Evolutionary conservation across 2,113 vertebrate species (phyloP).

Genomic region (Cardinalis cardinalis): DNA sequence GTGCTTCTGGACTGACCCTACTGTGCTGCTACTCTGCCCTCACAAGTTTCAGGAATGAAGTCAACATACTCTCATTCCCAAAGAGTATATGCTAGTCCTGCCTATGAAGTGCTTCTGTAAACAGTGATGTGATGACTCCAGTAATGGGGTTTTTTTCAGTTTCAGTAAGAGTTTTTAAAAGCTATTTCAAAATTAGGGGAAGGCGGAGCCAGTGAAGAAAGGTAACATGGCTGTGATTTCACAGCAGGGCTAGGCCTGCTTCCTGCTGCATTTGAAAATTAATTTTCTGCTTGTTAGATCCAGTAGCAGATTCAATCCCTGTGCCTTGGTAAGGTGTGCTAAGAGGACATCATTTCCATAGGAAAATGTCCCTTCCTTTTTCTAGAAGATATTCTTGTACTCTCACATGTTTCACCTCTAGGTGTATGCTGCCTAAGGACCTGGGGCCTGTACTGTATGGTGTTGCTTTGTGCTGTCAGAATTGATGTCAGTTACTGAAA

Average conservation of each 20-base stretch:
- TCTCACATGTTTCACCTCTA: not conserved
- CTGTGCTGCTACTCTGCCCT: not conserved
- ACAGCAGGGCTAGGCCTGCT: not conserved
- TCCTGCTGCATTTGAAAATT: not conserved
- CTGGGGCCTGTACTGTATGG: rapidly evolving
- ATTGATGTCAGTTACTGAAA: not conserved
- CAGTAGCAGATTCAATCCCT: not conserved
- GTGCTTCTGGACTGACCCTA: not conserved
- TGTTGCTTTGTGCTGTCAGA: not conserved
- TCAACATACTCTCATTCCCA: not conserved
- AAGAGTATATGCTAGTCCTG: not conserved
- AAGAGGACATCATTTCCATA: not conserved
- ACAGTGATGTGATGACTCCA: not conserved
- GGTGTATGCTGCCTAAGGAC: not conserved
- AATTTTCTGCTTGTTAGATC: not conserved
- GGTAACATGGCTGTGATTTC: not conserved
- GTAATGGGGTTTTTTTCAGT: not conserved
- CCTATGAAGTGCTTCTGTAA: not conserved
- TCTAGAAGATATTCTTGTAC: not conserved
- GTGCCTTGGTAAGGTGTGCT: not conserved
- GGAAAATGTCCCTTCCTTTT: not conserved
- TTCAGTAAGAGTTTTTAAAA: not conserved
- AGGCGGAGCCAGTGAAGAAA: not conserved
- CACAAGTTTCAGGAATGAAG: not conserved
- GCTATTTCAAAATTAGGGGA: not conserved